Percentiles rank a stretch among this genome's conserved stretches.
Conservation (phyloP, 2,113 vertebrate genomes). For the Sturnira hondurensis region DNA sequence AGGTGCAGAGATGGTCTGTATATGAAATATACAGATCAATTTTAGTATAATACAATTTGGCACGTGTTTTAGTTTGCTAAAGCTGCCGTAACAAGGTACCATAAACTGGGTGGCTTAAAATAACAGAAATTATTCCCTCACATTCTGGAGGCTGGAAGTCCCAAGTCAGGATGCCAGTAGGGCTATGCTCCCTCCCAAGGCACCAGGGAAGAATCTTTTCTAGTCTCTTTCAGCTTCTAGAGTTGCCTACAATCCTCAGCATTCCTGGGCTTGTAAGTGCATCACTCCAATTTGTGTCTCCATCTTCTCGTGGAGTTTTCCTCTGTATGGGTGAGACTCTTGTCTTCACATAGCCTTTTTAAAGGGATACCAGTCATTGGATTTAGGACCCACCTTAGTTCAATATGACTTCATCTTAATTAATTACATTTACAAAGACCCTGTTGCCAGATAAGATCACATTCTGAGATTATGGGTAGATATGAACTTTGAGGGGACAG, state of each 20-base stretch:
- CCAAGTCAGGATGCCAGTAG: background rate
- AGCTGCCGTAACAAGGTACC: background rate
- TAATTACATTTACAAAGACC: slow-evolving; percentile 13
- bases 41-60: background rate
- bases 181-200: background rate
- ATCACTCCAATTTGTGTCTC: background rate
- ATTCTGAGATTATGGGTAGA: background rate
- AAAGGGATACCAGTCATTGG: background rate
- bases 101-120: background rate
- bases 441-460: background rate
- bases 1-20: background rate
- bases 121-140: background rate
- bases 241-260: background rate
- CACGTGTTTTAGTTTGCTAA: background rate
- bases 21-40: background rate
- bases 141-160: background rate
- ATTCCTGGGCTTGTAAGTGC: background rate
- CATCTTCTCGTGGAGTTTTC: background rate
- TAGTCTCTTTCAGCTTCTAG: background rate
- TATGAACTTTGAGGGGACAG: background rate
- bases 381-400: background rate
- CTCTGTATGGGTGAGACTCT: background rate
- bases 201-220: background rate
- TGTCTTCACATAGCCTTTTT: slow-evolving; percentile 1
- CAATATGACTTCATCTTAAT: background rate